Conservation (phyloP, 1,140 invertebrate species). For the Papilio aristodemus region DNA sequence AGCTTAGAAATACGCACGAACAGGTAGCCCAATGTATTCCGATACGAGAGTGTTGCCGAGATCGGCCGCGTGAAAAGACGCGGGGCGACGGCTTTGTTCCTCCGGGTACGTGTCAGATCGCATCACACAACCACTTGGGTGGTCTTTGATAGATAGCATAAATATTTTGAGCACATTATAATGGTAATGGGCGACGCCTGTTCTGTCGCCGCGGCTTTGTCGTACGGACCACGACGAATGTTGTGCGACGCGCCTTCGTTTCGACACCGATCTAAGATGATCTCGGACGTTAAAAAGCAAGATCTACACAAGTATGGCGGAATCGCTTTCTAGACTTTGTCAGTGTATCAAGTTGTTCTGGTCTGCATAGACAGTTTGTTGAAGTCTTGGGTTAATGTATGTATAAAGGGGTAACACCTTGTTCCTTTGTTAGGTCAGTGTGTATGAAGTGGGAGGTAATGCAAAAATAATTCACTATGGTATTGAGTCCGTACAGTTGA, state of each 20-base stretch:
- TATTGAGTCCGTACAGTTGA: not conserved
- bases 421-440: conserved; percentile 44
- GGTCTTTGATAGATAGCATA: conserved; percentile 69
- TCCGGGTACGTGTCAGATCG: conserved; percentile 70
- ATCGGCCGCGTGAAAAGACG: conserved; percentile 54
- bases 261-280: conserved; percentile 23
- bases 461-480: conserved; percentile 31
- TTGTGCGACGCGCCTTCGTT: conserved; percentile 42
- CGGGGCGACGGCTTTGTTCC: conserved; percentile 61
- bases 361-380: conserved; percentile 49
- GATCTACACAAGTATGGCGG: not conserved
- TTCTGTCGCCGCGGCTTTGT: conserved; percentile 59
- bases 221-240: conserved; percentile 66
- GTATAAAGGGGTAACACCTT: conserved; percentile 40
- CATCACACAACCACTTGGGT: conserved; percentile 69
- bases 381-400: conserved; percentile 50
- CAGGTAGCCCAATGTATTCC: conserved; percentile 18
- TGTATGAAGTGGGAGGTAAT: conserved; percentile 45
- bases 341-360: conserved; percentile 42
- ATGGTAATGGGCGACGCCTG: conserved; percentile 69
- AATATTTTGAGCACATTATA: conserved; percentile 75
- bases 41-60: conserved; percentile 41
- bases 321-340: conserved; percentile 31
- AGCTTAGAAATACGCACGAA: conserved; percentile 1
- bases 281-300: not conserved